Percentiles rank a stretch among this genome's conserved stretches.
Conservation (phyloP, 2,888 invertebrate genomes). For the Amphimallon solstitiale region DNA sequence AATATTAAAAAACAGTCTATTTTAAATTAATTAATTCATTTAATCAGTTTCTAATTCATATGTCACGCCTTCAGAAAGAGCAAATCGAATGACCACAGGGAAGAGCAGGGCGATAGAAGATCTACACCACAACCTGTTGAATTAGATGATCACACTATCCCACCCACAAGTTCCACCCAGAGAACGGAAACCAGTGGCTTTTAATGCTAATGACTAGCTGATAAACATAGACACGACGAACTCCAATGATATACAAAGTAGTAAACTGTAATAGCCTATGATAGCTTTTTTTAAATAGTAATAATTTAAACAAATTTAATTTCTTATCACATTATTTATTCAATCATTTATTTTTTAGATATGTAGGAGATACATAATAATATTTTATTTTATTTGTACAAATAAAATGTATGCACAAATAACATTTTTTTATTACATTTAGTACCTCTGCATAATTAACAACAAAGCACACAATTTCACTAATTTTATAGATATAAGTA, state of each 20-base stretch:
- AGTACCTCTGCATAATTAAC: too few species aligned
- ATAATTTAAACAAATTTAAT: neutral
- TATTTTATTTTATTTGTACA: too few species aligned
- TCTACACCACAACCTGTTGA: conserved; percentile 10
- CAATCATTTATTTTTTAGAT: neutral
- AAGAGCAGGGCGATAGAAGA: conserved; percentile 9
- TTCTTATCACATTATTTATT: conserved; percentile 18
- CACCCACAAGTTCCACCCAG: conserved; percentile 5
- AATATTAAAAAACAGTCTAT: too few species aligned
- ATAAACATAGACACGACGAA: conserved; percentile 62
- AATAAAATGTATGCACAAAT: too few species aligned
- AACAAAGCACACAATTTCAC: too few species aligned
- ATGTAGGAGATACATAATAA: too few species aligned
- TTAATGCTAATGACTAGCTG: conserved; percentile 60
- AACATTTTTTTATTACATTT: too few species aligned
- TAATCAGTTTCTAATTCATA: too few species aligned
- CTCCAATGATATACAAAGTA: conserved; percentile 53
- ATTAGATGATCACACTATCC: neutral
- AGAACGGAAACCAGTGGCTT: conserved; percentile 57
- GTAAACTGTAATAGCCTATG: conserved; percentile 20
- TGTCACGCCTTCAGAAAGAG: conserved; percentile 22
- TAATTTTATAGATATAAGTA: too few species aligned
- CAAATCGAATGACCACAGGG: conserved; percentile 26
- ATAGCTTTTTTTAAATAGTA: conserved; percentile 9
- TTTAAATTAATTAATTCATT: too few species aligned